phyloP scores from a whole-genome alignment of 2,797 vertebrate genomes.

The Pipistrellus pygmaeus region DNA sequence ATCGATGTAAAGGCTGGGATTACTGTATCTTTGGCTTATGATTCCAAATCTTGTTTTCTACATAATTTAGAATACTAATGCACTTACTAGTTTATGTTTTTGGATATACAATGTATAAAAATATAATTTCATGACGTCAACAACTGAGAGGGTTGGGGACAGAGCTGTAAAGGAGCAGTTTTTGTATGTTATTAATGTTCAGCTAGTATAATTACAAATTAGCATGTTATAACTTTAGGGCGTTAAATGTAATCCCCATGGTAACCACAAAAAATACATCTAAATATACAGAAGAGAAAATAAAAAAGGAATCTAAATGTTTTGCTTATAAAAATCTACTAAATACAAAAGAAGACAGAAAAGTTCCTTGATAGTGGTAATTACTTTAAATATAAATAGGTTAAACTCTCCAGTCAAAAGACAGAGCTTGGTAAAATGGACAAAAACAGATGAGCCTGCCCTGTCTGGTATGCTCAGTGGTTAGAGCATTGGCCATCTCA shows the following conservation, averaged over 20 bases:
- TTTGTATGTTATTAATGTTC: conserved; percentile 44
- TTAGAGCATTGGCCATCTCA: too few relatives aligned
- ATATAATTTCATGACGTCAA: not conserved
- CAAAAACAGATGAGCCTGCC: not conserved
- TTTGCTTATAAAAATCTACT: not conserved
- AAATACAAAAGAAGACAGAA: not conserved
- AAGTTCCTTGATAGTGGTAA: not conserved
- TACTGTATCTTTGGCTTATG: not conserved
- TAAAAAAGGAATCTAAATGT: conserved; percentile 8
- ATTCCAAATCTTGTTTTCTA: conserved; percentile 36
- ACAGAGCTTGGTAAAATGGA: not conserved
- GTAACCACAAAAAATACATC: conserved; percentile 53
- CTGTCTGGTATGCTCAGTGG: too few relatives aligned
- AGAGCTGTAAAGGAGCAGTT: conserved; percentile 2
- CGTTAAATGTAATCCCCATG: conserved; percentile 45
- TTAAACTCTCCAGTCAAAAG: conserved; percentile 17
- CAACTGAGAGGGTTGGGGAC: not conserved
- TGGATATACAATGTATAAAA: not conserved
- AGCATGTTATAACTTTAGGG: conserved; percentile 47
- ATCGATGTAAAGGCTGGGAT: not conserved
- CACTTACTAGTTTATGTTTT: conserved; percentile 5
- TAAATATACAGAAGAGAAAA: conserved; percentile 47
- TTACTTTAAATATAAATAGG: conserved; percentile 24
- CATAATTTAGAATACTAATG: conserved; percentile 18
- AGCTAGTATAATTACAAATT: conserved; percentile 50